Evolutionary conservation across 2,797 vertebrate species (phyloP).

Genomic region (Siniperca undulata): DNA sequence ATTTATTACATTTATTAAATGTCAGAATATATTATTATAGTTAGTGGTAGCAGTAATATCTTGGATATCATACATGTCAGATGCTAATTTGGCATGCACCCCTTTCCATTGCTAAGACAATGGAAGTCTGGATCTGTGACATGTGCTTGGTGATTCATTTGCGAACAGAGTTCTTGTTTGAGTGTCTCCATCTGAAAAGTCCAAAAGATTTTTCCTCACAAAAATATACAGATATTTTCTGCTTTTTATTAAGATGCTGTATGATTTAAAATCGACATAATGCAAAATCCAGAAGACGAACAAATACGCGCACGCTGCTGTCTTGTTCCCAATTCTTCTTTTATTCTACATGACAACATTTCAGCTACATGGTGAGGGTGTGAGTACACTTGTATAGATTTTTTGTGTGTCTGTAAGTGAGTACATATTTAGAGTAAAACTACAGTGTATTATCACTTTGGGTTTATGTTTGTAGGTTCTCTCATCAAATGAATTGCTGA

Average conservation of each 20-base stretch:
- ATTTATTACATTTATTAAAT: neutral
- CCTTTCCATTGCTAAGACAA: too few relatives aligned
- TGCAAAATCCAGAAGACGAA: neutral
- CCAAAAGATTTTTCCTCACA: neutral
- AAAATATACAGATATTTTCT: neutral
- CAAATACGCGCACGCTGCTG: neutral
- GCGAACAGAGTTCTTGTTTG: neutral
- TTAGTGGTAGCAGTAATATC: neutral
- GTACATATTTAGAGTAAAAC: neutral
- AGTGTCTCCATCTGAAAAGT: too few relatives aligned
- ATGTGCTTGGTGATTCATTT: neutral
- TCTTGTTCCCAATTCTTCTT: slow-evolving; percentile 4
- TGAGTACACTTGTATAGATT: neutral
- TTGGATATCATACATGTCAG: neutral
- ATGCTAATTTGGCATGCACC: neutral
- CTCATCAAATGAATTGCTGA: neutral
- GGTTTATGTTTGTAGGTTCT: neutral
- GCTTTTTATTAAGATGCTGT: neutral
- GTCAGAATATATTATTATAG: neutral
- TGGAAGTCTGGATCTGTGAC: neutral
- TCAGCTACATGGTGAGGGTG: neutral
- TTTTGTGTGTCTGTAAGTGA: neutral
- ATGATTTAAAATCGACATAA: neutral
- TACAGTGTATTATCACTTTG: neutral
- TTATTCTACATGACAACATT: neutral